These are phyloP conservation scores for Catocala nupta DNA, from an alignment of 2,888 invertebrate genomes.

Conservation along the genomic window DNA sequence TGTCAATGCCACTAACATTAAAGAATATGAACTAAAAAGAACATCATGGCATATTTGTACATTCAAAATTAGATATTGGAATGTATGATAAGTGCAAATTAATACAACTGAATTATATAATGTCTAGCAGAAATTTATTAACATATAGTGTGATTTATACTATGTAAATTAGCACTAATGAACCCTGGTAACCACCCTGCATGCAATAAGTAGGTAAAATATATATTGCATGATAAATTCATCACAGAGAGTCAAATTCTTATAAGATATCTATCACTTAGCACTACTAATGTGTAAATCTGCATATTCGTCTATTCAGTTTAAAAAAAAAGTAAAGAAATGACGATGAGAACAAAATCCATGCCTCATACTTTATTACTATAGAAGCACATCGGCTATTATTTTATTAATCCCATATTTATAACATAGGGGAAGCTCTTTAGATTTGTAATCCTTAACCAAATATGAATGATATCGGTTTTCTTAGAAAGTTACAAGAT, in stretches of 20 bases:
- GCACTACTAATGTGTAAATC: slow-evolving; percentile 78
- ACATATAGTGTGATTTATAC: background rate
- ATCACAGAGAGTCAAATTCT: slow-evolving; percentile 27
- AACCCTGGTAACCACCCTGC: slow-evolving; percentile 31
- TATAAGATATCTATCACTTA: slow-evolving; percentile 26
- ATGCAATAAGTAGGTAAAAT: slow-evolving; percentile 44
- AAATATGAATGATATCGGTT: too few relatives aligned
- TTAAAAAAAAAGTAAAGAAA: slow-evolving; percentile 40
- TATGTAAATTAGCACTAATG: slow-evolving; percentile 37
- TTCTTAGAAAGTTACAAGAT: too few relatives aligned
- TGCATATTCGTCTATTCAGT: slow-evolving; percentile 59
- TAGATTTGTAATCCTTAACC: slow-evolving; percentile 17
- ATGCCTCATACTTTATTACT: slow-evolving; percentile 73
- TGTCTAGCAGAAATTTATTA: slow-evolving; percentile 51
- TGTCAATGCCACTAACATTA: background rate
- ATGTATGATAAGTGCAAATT: background rate
- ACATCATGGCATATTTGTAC: too few relatives aligned
- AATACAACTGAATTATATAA: background rate
- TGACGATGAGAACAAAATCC: slow-evolving; percentile 61
- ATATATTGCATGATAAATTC: slow-evolving; percentile 40
- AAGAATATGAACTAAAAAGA: too few relatives aligned
- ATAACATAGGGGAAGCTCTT: slow-evolving; percentile 64
- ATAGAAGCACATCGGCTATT: slow-evolving; percentile 78
- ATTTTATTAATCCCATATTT: slow-evolving; percentile 58
- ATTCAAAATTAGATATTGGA: too few relatives aligned